Conservation (phyloP, 2,797 vertebrate species). For the Lophotriccus pileatus region DNA sequence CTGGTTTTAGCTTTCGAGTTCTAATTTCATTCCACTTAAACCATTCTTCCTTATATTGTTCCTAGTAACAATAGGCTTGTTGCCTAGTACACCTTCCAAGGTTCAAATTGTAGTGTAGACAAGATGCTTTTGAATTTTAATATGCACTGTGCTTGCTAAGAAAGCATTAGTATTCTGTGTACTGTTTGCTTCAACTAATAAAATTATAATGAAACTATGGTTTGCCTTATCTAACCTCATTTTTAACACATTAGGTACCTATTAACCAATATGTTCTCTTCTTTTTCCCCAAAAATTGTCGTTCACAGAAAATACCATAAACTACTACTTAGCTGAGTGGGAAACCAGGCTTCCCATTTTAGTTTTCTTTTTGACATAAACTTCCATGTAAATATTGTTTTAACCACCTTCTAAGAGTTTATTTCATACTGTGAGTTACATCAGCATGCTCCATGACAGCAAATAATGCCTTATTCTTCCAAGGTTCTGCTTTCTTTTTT, state of each 20-base stretch:
- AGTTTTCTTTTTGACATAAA: background rate
- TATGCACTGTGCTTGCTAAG: background rate
- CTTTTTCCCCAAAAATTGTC: background rate
- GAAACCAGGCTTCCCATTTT: background rate
- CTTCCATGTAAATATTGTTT: background rate
- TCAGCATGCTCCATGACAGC: background rate
- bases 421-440: background rate
- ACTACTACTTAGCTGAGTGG: background rate
- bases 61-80: background rate
- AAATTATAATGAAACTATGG: background rate
- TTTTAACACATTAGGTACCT: background rate
- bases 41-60: background rate
- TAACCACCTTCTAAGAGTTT: background rate
- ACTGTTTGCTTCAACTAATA: background rate
- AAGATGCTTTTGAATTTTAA: background rate
- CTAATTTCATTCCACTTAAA: background rate
- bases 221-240: background rate
- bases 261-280: background rate
- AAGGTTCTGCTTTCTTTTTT: background rate
- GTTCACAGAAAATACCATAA: background rate
- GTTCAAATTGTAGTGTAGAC: background rate
- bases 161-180: background rate
- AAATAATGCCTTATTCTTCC: background rate
- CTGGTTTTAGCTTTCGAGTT: background rate
- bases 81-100: background rate